These are phyloP conservation scores for Carduelis carduelis DNA, from an alignment of 2,797 vertebrate species.

Conservation along the genomic window DNA sequence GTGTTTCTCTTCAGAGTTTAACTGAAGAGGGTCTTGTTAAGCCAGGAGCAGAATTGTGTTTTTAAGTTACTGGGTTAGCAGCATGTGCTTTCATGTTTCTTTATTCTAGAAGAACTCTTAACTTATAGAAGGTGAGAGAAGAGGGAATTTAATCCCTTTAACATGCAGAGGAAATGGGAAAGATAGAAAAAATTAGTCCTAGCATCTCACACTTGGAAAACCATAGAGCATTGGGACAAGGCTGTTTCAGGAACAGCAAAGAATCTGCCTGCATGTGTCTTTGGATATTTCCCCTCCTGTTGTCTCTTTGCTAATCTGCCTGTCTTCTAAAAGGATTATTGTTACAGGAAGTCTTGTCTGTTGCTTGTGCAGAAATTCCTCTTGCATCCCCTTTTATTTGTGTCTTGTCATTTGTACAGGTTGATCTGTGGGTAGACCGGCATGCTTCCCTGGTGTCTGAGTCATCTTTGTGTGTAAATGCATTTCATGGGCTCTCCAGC, in stretches of 20 bases:
- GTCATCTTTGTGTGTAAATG: not conserved
- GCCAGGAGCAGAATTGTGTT: not conserved
- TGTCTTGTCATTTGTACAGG: not conserved
- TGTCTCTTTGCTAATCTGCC: not conserved
- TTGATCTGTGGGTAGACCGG: not conserved
- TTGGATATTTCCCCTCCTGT: not conserved
- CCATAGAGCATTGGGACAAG: not conserved
- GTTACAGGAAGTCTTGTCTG: not conserved
- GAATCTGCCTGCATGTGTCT: not conserved
- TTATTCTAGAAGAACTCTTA: not conserved
- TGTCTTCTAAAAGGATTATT: not conserved
- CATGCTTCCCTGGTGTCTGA: not conserved
- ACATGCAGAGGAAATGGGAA: not conserved
- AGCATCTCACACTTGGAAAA: not conserved
- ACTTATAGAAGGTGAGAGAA: not conserved
- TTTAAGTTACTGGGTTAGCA: not conserved
- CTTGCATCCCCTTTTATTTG: not conserved
- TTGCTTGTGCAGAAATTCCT: not conserved
- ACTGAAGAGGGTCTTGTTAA: not conserved
- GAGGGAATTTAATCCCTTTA: not conserved
- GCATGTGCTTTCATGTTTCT: not conserved
- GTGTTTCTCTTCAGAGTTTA: not conserved
- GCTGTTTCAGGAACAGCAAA: not conserved
- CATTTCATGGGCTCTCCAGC: not conserved
- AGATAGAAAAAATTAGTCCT: not conserved